Percentiles rank a stretch among this genome's conserved stretches.
phyloP scores from a whole-genome alignment of 2,888 invertebrate species.

The Conus canariensis region DNA sequence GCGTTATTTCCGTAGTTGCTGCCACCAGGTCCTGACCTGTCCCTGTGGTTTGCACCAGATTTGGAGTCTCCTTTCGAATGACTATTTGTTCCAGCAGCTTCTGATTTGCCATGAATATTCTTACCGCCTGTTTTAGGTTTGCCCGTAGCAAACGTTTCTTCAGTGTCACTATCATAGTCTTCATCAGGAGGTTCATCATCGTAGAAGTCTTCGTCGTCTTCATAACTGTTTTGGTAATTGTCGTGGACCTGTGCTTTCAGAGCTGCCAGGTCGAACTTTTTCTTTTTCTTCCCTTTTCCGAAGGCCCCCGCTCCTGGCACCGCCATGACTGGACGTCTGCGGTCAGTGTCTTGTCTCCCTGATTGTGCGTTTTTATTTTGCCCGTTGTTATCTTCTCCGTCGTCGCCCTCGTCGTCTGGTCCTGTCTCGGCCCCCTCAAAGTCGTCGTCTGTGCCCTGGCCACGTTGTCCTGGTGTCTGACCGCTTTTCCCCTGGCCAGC shows the following conservation, averaged over 20 bases:
- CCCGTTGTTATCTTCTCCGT: neutral
- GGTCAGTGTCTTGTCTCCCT: neutral
- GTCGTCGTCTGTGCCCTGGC: neutral
- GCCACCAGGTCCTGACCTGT: neutral
- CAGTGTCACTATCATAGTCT: neutral
- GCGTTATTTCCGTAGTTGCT: neutral
- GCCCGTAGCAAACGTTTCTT: neutral
- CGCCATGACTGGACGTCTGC: neutral
- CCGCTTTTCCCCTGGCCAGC: neutral
- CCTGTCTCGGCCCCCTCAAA: neutral
- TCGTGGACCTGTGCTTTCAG: neutral
- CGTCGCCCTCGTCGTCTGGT: neutral
- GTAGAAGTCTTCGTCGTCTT: neutral
- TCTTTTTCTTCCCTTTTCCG: slow-evolving; percentile 12
- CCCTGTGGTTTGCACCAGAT: neutral
- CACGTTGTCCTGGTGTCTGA: neutral
- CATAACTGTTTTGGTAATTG: neutral
- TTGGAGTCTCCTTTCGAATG: neutral
- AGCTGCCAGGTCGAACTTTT: slow-evolving; percentile 14
- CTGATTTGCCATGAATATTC: neutral
- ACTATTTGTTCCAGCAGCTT: neutral
- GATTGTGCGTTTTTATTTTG: neutral
- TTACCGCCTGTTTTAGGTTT: neutral
- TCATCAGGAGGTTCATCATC: neutral
- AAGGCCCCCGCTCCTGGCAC: neutral